Base-by-base conservation (phyloP, 1,140 invertebrate species). In the Trichonephila clavata region DNA sequence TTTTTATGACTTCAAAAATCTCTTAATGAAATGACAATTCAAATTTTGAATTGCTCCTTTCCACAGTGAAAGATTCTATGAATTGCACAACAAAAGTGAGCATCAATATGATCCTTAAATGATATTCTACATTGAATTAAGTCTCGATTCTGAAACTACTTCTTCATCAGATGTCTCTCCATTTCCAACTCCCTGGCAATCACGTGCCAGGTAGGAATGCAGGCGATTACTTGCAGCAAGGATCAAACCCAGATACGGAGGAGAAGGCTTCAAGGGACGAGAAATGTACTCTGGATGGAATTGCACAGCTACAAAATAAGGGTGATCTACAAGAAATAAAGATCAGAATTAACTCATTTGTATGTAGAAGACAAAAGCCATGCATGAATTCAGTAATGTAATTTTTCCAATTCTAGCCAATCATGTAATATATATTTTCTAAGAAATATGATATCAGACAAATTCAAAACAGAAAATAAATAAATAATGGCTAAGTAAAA, bases 261-360 rank as follows among this genome's bases (percentile, higher is more conserved):
- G 98, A 60, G 98, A 99, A 0, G 99, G 99, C 94, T 97, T 98
- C 86, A 99, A 96, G 0, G 99, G 99, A 1, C 99, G 96, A 1
- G 98, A 99, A 24, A 99, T 96, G 96, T 99, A 99, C 96, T 99
- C 99, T 0, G 99, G 99, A 96, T 99, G 99, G 96, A 98, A 99
- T 96, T 99, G 99, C 0, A 99, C 98, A 0, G 98, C 98, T 20
- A 99, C 98, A 96, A 98, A 99, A 95, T 98, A 99, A 0, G 97
- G 98, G 96, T 99, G 99, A 94, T 96, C 96, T 96, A 94, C 21
- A 95, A 95, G 50, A 50, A 5, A 71, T 21, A 43, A 61, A 88
- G 60, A 13, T 50, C 16, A 71, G n/a, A 8, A 83, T 93, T 3
- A 43, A 68, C 0, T 63, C 21, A 20, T 20, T 63, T 63, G n/a